A percentile compares a stretch with the other conserved stretches of the same genome.
These are phyloP conservation scores for Todiramphus saurophagus DNA, from an alignment of 2,113 vertebrate genomes.

Conservation along the genomic window DNA sequence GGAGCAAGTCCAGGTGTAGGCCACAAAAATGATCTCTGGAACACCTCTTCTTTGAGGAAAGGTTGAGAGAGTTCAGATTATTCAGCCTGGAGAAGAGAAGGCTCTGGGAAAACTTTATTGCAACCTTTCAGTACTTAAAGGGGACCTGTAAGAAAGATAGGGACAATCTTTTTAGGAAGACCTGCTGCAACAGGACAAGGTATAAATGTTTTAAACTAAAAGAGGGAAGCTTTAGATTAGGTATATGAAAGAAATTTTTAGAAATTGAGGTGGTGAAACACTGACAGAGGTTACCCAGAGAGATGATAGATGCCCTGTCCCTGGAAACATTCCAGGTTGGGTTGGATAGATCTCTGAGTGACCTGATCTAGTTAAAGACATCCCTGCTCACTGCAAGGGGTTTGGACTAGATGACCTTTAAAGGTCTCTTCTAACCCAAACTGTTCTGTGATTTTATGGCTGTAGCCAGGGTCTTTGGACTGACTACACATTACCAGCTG, in stretches of 20 bases:
- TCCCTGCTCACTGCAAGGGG: neutral
- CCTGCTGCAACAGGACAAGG: neutral
- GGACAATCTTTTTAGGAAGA: neutral
- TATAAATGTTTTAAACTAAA: neutral
- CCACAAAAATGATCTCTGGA: neutral
- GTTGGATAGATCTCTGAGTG: too few species aligned
- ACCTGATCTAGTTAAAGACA: neutral
- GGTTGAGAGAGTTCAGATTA: neutral
- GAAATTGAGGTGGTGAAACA: neutral
- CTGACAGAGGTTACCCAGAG: neutral
- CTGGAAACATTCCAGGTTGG: neutral
- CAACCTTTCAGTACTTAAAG: neutral
- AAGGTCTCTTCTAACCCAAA: neutral
- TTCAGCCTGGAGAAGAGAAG: neutral
- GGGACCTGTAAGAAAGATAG: neutral
- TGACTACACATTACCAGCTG: neutral
- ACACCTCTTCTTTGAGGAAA: neutral
- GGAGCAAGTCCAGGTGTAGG: neutral
- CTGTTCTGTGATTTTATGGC: neutral
- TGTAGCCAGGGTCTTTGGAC: neutral
- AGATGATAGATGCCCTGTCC: neutral
- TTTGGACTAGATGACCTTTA: neutral
- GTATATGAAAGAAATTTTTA: neutral
- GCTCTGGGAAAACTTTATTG: neutral
- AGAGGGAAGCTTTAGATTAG: neutral